phyloP scores from a whole-genome alignment of 2,888 invertebrate genomes.

The Lasioglossum morio region DNA sequence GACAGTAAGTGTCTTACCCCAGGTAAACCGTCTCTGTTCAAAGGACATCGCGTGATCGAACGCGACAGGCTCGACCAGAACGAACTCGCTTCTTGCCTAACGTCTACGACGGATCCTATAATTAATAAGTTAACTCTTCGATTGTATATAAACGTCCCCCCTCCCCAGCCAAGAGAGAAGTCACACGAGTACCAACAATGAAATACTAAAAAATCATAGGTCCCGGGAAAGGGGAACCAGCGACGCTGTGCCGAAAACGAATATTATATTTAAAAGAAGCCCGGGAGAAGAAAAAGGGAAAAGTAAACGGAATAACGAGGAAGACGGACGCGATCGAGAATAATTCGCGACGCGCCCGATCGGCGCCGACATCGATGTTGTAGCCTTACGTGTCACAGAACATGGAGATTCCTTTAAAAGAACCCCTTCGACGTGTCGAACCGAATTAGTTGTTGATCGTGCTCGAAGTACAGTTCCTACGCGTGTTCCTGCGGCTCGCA shows the following conservation, averaged over 20 bases:
- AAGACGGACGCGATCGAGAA: constrained; percentile 39
- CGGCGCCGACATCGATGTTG: constrained; percentile 60
- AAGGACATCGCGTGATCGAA: constrained; percentile 53
- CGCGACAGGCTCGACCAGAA: constrained; percentile 58
- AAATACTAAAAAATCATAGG: constrained; percentile 24
- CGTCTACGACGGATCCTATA: constrained; percentile 59
- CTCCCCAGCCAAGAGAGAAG: constrained; percentile 33
- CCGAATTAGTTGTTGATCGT: constrained; percentile 14
- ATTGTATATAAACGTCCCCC: constrained; percentile 57
- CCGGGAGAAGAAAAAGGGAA: neutral
- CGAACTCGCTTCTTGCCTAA: constrained; percentile 63
- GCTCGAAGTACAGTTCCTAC: constrained; percentile 36
- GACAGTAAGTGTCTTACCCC: constrained; percentile 68
- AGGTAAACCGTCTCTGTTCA: constrained; percentile 63
- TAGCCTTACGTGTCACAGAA: constrained; percentile 37
- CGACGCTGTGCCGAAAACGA: constrained; percentile 53
- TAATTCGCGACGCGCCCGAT: constrained; percentile 43
- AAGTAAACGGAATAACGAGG: constrained; percentile 1
- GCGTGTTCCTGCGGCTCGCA: constrained; percentile 36
- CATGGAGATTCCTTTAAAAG: neutral
- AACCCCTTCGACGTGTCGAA: constrained; percentile 9
- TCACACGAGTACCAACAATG: constrained; percentile 53
- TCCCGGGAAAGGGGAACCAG: constrained; percentile 49
- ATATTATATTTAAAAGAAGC: constrained; percentile 29
- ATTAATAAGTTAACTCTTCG: constrained; percentile 57